A percentile compares a stretch with the other conserved stretches of the same genome.
These are phyloP conservation scores for Tetranychus truncatus DNA, from an alignment of 2,888 invertebrate genomes.

Conservation along the genomic window DNA sequence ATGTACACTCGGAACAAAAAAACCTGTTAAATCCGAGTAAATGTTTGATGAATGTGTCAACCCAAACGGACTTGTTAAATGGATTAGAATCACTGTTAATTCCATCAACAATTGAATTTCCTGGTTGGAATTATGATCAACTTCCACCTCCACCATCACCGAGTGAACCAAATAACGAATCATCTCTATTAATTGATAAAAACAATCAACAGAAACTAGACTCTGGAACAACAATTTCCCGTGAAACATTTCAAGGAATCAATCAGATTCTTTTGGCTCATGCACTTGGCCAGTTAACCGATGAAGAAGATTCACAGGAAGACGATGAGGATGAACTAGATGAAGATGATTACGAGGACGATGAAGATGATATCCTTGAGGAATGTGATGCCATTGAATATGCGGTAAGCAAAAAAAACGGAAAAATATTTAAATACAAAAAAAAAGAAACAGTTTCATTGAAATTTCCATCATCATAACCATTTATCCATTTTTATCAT, in stretches of 20 bases:
- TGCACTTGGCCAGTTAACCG: not conserved
- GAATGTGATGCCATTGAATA: constrained; percentile 10
- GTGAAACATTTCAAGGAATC: not conserved
- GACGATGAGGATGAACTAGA: not conserved
- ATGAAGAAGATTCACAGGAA: not conserved
- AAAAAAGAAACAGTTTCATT: no score
- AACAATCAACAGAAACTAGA: not conserved
- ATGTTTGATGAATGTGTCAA: not conserved
- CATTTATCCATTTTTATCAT: no score
- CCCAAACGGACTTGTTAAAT: not conserved
- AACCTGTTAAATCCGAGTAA: no score
- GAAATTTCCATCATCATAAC: no score
- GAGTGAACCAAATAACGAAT: not conserved
- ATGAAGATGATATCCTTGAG: not conserved
- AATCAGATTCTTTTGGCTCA: not conserved
- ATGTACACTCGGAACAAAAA: no score
- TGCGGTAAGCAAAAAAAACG: not conserved
- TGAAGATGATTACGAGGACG: not conserved
- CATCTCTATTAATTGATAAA: not conserved
- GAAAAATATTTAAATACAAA: no score
- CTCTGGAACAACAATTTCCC: not conserved
- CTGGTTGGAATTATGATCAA: not conserved
- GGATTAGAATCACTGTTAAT: not conserved
- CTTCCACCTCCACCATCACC: not conserved
- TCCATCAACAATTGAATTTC: not conserved